Evolutionary conservation across 2,888 invertebrate genomes (phyloP), one percentile per base, ranked within the genome.

Genomic region (Malthinus flaveolus): DNA sequence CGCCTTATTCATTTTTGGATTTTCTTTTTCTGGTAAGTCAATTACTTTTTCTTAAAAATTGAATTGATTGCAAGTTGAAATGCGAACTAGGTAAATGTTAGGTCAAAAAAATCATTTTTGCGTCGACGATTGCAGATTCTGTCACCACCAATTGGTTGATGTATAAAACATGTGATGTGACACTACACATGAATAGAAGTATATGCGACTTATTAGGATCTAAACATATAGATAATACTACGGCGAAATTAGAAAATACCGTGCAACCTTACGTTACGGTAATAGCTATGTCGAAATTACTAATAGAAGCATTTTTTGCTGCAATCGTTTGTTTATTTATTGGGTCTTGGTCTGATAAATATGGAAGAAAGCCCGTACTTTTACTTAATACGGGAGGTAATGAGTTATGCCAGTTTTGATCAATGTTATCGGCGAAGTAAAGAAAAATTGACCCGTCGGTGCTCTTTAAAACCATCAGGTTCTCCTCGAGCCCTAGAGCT

Each of bases 321-420:
- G 86, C 89, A 0, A 68, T 88, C 42, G 73, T 88, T 6, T 86
- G 88, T 49, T 79, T 91, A 45, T 90, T 91, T 72, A 74, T 91
- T 63, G 92, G 91, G 6, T 88, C 90, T 0, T 93, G 91, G 91
- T 90, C 90, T 46, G 91, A 92, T 71, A 86, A 83, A 61, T 84
- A 88, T 78, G 92, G 92, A 31, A 82, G 91, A 42, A 87, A 88
- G 71, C 89, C 90, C 5, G 78, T 91, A 51, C 71, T 58, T 32
- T 73, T 90, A 1, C 79, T 85, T 66, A 83, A 88, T 1, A 79
- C 86, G 61, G 73, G 83, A 61, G 87, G 89, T 85, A 34, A 6
- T 9, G 11, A 23, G 23, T n/a, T 32, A 11, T 2, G 9, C 6
- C 2, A 9, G 37, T 3, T 7, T 11, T 12, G 7, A n/a, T 11